Conservation (phyloP, 2,888 invertebrate genomes). For the Gasteruption jaculator region DNA sequence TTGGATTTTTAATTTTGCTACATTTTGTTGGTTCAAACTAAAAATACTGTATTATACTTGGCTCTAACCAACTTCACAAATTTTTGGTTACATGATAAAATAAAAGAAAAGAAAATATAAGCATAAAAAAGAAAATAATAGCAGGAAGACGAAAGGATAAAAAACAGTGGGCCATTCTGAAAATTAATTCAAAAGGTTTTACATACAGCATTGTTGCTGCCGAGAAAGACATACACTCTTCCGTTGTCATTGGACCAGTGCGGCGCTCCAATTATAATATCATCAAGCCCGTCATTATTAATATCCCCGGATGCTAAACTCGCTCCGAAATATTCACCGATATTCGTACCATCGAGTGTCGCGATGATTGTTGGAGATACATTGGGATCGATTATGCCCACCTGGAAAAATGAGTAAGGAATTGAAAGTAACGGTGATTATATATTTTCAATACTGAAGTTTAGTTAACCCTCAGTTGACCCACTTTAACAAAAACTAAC, state of each 20-base stretch:
- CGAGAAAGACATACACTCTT: conserved; percentile 33
- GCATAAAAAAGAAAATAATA: too few relatives aligned
- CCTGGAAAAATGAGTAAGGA: conserved; percentile 21
- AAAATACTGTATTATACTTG: too few relatives aligned
- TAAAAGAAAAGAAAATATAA: too few relatives aligned
- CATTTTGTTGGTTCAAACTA: too few relatives aligned
- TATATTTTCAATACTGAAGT: not conserved
- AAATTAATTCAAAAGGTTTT: too few relatives aligned
- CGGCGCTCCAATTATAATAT: conserved; percentile 42
- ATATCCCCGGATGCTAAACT: conserved; percentile 40
- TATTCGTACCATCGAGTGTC: conserved; percentile 26
- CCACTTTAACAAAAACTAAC: not conserved
- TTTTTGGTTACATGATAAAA: too few relatives aligned
- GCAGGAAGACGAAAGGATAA: too few relatives aligned
- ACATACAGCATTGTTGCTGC: too few relatives aligned
- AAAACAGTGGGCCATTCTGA: too few relatives aligned
- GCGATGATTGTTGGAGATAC: conserved; percentile 14
- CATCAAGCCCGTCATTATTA: conserved; percentile 38
- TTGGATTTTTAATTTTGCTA: too few relatives aligned
- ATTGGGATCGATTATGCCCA: conserved; percentile 26
- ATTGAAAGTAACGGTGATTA: not conserved
- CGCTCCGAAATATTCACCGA: conserved; percentile 41
- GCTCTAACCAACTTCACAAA: too few relatives aligned
- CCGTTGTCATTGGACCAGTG: conserved; percentile 40
- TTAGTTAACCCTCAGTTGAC: not conserved